Evolutionary conservation across 2,797 vertebrate species (phyloP).

Genomic region (Acrossocheilus wenchowensis): DNA sequence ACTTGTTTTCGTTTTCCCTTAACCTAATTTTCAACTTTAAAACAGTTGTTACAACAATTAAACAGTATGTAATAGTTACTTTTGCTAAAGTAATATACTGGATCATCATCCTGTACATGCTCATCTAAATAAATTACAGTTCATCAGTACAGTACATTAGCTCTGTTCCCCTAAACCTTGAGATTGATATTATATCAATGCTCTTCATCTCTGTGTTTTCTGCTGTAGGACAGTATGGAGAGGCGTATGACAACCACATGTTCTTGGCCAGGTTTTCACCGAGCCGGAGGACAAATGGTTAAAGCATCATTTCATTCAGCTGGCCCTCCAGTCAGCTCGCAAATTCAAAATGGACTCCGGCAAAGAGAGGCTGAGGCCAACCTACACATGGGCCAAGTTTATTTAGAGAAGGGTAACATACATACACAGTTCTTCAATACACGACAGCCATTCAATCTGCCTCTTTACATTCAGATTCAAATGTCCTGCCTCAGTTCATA

Average conservation of each 20-base stretch:
- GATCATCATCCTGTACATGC: background rate
- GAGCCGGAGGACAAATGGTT: slow-evolving; percentile 67
- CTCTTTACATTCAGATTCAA: background rate
- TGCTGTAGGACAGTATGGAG: slow-evolving; percentile 59
- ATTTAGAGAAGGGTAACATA: slow-evolving; percentile 68
- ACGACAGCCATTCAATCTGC: background rate
- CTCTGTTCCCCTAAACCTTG: background rate
- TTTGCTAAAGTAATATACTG: background rate
- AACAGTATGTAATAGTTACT: background rate
- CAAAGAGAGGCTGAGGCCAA: slow-evolving; percentile 63
- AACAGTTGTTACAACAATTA: background rate
- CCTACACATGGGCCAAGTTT: slow-evolving; percentile 61
- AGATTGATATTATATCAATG: background rate
- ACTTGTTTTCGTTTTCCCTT: background rate
- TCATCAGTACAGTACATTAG: background rate
- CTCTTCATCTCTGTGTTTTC: background rate
- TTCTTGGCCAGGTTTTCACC: slow-evolving; percentile 66
- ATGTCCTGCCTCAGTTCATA: background rate
- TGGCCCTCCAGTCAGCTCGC: slow-evolving; percentile 57
- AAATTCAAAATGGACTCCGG: slow-evolving; percentile 56
- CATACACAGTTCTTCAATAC: background rate
- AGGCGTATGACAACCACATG: slow-evolving; percentile 66
- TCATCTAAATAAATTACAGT: background rate
- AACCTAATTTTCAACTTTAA: background rate
- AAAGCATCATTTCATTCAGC: slow-evolving; percentile 67